Evolutionary conservation across 2,113 vertebrate species (phyloP).

Genomic region (Phalacrocorax pelagicus): DNA sequence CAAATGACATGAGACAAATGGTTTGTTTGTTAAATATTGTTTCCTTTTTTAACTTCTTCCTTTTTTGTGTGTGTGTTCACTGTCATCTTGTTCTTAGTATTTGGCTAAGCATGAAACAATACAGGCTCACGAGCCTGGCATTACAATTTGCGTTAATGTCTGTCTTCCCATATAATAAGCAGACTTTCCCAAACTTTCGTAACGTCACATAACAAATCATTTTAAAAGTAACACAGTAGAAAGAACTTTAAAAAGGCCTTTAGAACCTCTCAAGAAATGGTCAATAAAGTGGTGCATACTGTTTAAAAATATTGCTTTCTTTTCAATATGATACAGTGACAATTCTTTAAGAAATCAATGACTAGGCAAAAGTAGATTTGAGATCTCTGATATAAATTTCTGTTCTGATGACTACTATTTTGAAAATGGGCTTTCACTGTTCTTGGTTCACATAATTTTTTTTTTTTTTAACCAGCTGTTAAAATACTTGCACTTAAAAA

Average conservation of each 20-base stretch:
- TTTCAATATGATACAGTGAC: background rate
- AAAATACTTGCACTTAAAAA: background rate
- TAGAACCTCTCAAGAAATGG: background rate
- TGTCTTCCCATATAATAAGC: background rate
- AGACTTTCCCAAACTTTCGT: background rate
- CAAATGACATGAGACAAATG: background rate
- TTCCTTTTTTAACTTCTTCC: background rate
- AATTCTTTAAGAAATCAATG: background rate
- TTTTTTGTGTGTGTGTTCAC: background rate
- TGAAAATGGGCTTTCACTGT: background rate
- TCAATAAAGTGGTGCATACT: background rate
- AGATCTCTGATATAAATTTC: background rate
- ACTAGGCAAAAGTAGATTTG: background rate
- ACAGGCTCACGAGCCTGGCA: background rate
- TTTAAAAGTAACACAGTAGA: background rate
- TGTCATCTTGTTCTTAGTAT: background rate
- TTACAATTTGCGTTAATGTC: background rate
- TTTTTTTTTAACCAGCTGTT: background rate
- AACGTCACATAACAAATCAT: background rate
- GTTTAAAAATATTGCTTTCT: background rate
- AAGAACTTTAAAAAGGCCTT: background rate
- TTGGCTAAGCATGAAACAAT: background rate
- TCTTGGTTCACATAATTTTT: background rate
- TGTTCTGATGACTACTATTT: background rate
- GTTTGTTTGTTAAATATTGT: background rate